Conservation (phyloP, 1,140 invertebrate species). For the Cherax destructor region DNA sequence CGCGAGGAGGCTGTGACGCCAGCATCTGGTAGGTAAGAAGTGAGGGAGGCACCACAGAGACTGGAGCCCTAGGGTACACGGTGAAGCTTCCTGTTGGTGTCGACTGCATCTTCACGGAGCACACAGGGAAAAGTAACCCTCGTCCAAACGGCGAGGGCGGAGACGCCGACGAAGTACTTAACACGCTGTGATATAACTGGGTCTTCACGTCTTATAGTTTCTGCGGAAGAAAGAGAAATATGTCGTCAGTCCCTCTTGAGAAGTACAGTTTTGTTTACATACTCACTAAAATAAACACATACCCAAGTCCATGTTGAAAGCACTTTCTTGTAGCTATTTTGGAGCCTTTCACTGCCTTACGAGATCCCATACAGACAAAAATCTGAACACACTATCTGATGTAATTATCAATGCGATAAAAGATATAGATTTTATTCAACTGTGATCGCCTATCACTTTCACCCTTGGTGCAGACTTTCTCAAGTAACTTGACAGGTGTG, state of each 20-base stretch:
- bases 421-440: not conserved
- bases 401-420: too few relatives aligned
- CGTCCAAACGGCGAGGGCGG: not conserved
- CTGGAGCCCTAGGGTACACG: constrained; percentile 33
- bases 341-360: not conserved
- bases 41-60: constrained; percentile 36
- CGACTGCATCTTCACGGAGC: constrained; percentile 23
- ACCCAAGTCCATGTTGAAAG: not conserved
- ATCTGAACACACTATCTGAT: too few relatives aligned
- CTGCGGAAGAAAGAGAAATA: not conserved
- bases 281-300: not conserved
- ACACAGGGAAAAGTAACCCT: too few relatives aligned
- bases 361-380: not conserved
- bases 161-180: not conserved
- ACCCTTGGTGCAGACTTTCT: not conserved
- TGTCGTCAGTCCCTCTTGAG: not conserved
- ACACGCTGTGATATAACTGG: not conserved
- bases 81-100: constrained; percentile 38
- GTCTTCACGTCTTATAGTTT: not conserved
- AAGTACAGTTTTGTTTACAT: not conserved
- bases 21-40: constrained; percentile 55
- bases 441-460: not conserved
- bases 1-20: constrained; percentile 11
- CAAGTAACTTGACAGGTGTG: not conserved
- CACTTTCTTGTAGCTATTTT: not conserved